phyloP scores from a whole-genome alignment of 2,797 vertebrate genomes.

The Enteromius mattozi region DNA sequence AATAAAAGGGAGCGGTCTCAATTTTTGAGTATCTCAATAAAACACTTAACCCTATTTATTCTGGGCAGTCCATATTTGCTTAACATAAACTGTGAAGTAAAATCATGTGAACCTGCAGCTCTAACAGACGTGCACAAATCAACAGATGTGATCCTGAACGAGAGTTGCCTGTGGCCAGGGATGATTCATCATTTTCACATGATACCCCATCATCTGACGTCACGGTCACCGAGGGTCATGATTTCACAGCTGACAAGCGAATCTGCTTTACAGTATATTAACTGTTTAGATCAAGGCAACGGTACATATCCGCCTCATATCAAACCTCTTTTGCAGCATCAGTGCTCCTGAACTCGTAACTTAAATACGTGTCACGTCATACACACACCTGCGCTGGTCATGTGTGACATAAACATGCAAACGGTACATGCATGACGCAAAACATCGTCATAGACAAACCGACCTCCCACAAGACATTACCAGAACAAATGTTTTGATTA shows the following conservation, averaged over 20 bases:
- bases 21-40: not conserved
- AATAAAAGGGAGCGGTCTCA: not conserved
- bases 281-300: too few species aligned
- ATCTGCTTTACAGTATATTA: not conserved
- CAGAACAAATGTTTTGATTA: not conserved
- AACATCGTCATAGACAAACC: not conserved
- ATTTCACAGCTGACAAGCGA: not conserved
- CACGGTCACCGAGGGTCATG: not conserved
- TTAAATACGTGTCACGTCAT: not conserved
- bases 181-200: conserved; percentile 2
- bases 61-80: not conserved
- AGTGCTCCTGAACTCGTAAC: not conserved
- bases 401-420: not conserved
- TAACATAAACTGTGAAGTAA: not conserved
- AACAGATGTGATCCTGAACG: not conserved
- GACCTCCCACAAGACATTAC: not conserved
- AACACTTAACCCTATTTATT: not conserved
- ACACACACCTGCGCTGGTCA: not conserved
- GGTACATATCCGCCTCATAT: not conserved
- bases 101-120: not conserved
- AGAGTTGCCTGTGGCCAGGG: not conserved
- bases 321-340: not conserved
- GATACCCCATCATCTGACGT: not conserved
- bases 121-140: not conserved
- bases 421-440: not conserved